Evolutionary conservation across 2,888 invertebrate genomes (phyloP), one percentile per base, ranked within the genome.

Genomic region (Rambutsinella grinnellia): DNA sequence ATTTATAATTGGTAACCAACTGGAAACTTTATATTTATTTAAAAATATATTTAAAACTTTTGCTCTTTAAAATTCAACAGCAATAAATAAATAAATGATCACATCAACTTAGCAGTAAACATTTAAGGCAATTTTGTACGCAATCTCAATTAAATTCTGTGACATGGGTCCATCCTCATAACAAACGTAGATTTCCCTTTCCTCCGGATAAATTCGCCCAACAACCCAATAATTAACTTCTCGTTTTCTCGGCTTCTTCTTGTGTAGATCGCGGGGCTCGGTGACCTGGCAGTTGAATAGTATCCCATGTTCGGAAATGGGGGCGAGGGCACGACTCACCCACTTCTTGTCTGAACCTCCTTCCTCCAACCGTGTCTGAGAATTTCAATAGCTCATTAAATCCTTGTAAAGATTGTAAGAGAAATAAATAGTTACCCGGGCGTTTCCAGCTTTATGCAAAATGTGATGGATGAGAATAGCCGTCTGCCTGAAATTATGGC

Each of bases 141-240:
- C 83, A 49, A 79, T 56, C 61, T 83, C 83, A 8, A 82, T 54
- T 1, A 78, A 44, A 62, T 81, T 81, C 23, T 81, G 81, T 2
- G 79, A 65, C 27, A 81, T 71, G 0, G 76, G 65, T 0, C 79
- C 76, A 53, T 83, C 83, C 66, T 82, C 79, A 36, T 81, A 79
- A 66, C 83, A 83, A 56, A 83, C 68, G 53, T 81, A 83, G 19
- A 81, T 72, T 74, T 81, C 82, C 63, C 80, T 60, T 54, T 79
- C 72, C 51, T 82, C 80, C 21, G 79, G 79, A 56, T 82, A 82
- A 61, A 83, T 74, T 60, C 83, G 44, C 2, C 83, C 83, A 26
- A 83, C 70, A 36, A 83, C 82, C 83, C 83, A 83, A 61, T 81
- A 83, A 21, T 68, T 68, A 8, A 80, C 57, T 13, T 77, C 78